Evolutionary conservation across 2,113 vertebrate genomes (phyloP).

Genomic region (Calyptommatus sinebrachiatus): DNA sequence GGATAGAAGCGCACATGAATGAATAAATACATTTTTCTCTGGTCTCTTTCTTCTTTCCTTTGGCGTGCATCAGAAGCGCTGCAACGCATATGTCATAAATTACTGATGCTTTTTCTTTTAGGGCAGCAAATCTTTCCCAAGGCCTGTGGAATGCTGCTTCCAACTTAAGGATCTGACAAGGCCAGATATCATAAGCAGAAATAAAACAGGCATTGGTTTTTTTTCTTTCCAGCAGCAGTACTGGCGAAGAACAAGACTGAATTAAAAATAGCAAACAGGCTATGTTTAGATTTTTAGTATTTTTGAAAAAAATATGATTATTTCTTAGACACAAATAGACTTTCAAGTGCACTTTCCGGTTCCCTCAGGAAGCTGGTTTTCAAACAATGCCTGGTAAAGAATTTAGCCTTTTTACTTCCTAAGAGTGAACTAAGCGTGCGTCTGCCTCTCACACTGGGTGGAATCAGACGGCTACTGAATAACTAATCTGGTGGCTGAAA

Average conservation of each 20-base stretch:
- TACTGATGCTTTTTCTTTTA: background rate
- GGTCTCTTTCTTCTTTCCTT: background rate
- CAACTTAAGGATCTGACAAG: background rate
- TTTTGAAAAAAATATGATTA: too few relatives aligned
- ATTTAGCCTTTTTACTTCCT: background rate
- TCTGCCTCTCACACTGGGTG: background rate
- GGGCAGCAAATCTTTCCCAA: background rate
- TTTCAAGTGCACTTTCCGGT: background rate
- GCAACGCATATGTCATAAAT: background rate
- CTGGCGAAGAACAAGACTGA: background rate
- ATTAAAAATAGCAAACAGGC: slow-evolving; percentile 9
- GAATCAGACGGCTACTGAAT: slow-evolving; percentile 19
- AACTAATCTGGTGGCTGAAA: background rate
- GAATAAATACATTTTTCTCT: background rate
- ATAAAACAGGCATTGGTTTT: background rate
- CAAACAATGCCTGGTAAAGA: slow-evolving; percentile 1
- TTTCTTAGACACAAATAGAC: background rate
- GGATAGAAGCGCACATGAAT: too few relatives aligned
- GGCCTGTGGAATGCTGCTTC: background rate
- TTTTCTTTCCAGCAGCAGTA: background rate
- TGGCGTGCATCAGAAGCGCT: background rate
- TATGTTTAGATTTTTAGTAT: background rate
- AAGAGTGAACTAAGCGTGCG: background rate
- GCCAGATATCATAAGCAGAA: background rate
- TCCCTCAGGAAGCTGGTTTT: background rate